phyloP scores from a whole-genome alignment of 35 echinoderm and acorn worm genomes.

The Lytechinus pictus region DNA sequence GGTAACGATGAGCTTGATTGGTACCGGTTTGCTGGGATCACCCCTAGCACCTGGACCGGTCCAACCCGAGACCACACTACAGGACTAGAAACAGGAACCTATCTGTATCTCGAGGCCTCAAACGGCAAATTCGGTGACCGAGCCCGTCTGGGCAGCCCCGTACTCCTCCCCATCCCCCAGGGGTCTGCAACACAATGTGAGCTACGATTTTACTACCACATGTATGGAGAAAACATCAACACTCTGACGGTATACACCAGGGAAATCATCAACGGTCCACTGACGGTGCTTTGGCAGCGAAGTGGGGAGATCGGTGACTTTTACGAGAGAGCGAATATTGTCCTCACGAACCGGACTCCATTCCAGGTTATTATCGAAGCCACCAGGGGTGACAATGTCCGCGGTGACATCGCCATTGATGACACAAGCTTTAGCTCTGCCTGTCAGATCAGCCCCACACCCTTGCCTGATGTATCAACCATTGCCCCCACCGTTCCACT shows the following conservation, averaged over 20 bases:
- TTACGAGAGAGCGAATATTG: conserved; percentile 77
- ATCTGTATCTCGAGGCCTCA: conserved; percentile 74
- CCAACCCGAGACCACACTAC: conserved; percentile 82
- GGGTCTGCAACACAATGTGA: conserved; percentile 15
- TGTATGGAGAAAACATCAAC: conserved; percentile 87
- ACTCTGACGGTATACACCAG: conserved; percentile 81
- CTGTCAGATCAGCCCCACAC: conserved; percentile 39
- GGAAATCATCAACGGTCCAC: conserved; percentile 79
- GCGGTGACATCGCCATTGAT: conserved; percentile 95
- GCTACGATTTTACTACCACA: conserved; percentile 92
- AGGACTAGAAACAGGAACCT: conserved; percentile 59
- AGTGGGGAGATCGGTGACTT: conserved; percentile 83
- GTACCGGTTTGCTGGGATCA: conserved; percentile 45
- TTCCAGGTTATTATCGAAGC: conserved; percentile 98
- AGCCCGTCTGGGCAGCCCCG: conserved; percentile 79
- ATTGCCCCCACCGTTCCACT: conserved; percentile 29
- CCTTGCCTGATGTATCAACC: conserved; percentile 70
- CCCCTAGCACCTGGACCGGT: conserved; percentile 62
- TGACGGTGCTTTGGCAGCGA: conserved; percentile 64
- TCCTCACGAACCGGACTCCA: conserved; percentile 54
- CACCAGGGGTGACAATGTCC: conserved; percentile 71
- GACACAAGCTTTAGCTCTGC: conserved; percentile 79
- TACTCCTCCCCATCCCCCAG: conserved; percentile 38
- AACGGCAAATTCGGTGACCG: conserved; percentile 67
- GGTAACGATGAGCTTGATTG: conserved; percentile 88